Percentiles rank a stretch among this genome's conserved stretches.
Evolutionary conservation across 2,888 invertebrate species (phyloP).

Genomic region (Rhaphigaster nebulosa): DNA sequence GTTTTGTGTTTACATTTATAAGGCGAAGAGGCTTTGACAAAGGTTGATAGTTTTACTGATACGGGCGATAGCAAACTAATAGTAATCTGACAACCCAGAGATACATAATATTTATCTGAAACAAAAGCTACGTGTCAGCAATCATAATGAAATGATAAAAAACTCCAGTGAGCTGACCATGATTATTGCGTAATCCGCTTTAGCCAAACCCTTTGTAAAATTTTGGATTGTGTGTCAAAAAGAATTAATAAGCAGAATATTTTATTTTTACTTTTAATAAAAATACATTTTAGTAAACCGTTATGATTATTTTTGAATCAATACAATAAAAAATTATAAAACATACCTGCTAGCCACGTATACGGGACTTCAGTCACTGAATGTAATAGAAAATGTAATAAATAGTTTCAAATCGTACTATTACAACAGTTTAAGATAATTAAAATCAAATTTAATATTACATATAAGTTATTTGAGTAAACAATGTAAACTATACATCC

Average conservation of each 20-base stretch:
- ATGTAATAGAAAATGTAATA: no score
- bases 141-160: neutral
- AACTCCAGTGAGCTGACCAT: neutral
- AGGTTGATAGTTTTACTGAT: neutral
- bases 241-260: no score
- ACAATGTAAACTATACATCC: no score
- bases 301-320: no score
- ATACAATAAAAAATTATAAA: neutral
- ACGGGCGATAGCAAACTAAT: neutral
- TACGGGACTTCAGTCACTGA: no score
- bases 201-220: neutral
- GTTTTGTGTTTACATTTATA: neutral
- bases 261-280: no score
- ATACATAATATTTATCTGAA: conserved; percentile 8
- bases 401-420: no score
- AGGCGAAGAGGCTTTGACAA: neutral
- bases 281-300: no score
- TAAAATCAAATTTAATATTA: no score
- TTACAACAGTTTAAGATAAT: no score
- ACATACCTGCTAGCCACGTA: no score
- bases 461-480: no score
- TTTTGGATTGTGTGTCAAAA: neutral
- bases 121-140: neutral
- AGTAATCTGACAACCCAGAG: neutral
- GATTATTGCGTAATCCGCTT: neutral